Base-by-base conservation (phyloP, 2,113 vertebrate species). In the Hucho hucho region DNA sequence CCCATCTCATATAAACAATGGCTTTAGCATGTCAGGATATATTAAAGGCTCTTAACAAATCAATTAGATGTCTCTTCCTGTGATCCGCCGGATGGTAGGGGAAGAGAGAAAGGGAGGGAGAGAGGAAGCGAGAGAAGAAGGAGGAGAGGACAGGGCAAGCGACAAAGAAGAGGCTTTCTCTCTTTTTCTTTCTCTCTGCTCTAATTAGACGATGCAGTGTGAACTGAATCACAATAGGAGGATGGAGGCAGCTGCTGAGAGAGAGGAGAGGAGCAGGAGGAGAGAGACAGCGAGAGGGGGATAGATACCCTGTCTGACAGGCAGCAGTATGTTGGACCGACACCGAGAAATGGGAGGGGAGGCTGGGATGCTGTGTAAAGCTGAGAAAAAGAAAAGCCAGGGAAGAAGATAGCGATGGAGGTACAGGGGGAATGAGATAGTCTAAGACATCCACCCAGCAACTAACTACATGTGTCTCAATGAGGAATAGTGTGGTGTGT, bases 181-280 rank as follows among this genome's bases (percentile, higher is more conserved):
- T 87, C 78, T 86, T 84, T 87, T 87, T 84, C 74, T 87, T 85
- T 87, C 71, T 83, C 69, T 75, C 77, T 84, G 56, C 73, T 89
- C 83, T 91, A 89, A 93, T 92, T 90, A 92, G 90, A 88, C 80
- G 80, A 83, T 75, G 70, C 73, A 82, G 83, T 87, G 88, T 92
- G 92, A 89, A 85, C 77, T 75, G 89, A 92, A 92, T 93, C 75
- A 74, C 75, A 89, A 89, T 85, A 70, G 56, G 79, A 69, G 70
- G 75, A 85, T 88, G 79, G 22, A 64, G 43, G 26, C 0, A 71
- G 63, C 59, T 64, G 25, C 14, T 37, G 28, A 26, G 14, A 24
- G 28, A 26, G 14, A 24, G 43, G 69, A 9, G 47, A 47, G 46
- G n/a, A 25, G 29, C 4, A 12, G 46, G 47, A 73, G 49, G 14